These are phyloP conservation scores for Pelagia noctiluca DNA, from an alignment of 30 jellyfish, hydroid and myxozoan species.

Conservation along the genomic window DNA sequence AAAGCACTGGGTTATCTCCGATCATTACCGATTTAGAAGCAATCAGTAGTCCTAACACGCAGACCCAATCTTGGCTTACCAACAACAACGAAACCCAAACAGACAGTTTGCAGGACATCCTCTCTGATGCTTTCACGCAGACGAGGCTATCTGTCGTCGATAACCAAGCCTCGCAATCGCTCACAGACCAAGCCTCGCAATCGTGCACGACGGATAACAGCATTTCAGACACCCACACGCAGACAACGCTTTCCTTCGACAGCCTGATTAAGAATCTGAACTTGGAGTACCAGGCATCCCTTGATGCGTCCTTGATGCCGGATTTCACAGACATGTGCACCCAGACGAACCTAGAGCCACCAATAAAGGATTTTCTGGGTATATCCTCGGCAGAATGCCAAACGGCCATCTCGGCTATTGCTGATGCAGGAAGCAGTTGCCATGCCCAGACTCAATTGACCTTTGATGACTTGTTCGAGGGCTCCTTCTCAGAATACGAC, in stretches of 20 bases:
- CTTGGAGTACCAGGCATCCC: constrained; percentile 31
- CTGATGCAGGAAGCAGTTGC: background rate
- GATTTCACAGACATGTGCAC: constrained; percentile 74
- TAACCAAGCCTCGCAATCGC: too few relatives aligned
- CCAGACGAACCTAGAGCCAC: constrained; percentile 69
- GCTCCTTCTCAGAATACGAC: background rate
- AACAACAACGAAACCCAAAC: background rate
- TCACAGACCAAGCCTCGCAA: constrained; percentile 31
- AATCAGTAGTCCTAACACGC: too few relatives aligned
- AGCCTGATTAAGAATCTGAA: constrained; percentile 39
- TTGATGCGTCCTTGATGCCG: constrained; percentile 59
- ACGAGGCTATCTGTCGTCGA: constrained; percentile 24
- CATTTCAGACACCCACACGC: constrained; percentile 66
- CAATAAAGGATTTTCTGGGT: constrained; percentile 48
- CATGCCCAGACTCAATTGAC: background rate
- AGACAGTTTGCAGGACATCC: too few relatives aligned
- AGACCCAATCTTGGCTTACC: too few relatives aligned
- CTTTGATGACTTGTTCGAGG: background rate
- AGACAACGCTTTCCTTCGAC: constrained; percentile 63
- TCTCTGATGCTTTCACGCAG: constrained; percentile 69
- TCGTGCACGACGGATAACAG: constrained; percentile 9
- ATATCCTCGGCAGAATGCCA: constrained; percentile 41
- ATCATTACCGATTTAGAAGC: too few relatives aligned
- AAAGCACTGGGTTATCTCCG: too few relatives aligned
- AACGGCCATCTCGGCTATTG: constrained; percentile 12